These are phyloP conservation scores for Macquaria ambigua DNA, from an alignment of 2,113 vertebrate genomes.

Conservation along the genomic window DNA sequence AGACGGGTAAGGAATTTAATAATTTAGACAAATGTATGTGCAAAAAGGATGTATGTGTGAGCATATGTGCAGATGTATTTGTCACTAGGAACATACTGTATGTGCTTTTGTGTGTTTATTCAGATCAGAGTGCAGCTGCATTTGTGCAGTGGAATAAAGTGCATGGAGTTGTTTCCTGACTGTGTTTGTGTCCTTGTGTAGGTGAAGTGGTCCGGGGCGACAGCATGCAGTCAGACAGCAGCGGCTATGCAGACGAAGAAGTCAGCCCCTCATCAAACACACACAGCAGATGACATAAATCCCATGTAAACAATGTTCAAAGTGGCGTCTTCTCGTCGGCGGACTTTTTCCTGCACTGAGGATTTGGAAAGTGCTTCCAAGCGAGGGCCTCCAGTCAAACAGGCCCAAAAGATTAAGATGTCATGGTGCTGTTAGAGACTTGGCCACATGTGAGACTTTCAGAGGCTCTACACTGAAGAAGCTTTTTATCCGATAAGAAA, in stretches of 20 bases:
- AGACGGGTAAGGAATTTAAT: background rate
- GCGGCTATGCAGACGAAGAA: constrained; percentile 84
- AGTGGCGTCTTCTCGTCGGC: background rate
- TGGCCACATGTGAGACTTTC: background rate
- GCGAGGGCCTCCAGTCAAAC: background rate
- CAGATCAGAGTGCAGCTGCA: constrained; percentile 43
- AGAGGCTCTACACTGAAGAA: background rate
- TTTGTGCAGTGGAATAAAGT: background rate
- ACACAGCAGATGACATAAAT: constrained; percentile 36
- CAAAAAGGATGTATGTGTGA: background rate
- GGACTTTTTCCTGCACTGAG: background rate
- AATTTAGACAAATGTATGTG: background rate
- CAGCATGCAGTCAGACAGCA: constrained; percentile 87
- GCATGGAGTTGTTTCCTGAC: constrained; percentile 1
- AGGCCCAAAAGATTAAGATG: background rate
- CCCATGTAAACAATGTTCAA: background rate
- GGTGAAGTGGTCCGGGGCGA: constrained; percentile 78
- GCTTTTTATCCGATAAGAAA: background rate
- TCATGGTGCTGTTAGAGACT: background rate
- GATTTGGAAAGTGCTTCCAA: background rate
- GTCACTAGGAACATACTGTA: background rate
- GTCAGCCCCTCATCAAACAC: constrained; percentile 20
- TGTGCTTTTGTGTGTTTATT: constrained; percentile 20
- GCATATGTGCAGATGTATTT: constrained; percentile 24
- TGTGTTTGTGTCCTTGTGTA: constrained; percentile 47